Conservation (phyloP, 2,113 vertebrate genomes). For the Perca schrenkii region DNA sequence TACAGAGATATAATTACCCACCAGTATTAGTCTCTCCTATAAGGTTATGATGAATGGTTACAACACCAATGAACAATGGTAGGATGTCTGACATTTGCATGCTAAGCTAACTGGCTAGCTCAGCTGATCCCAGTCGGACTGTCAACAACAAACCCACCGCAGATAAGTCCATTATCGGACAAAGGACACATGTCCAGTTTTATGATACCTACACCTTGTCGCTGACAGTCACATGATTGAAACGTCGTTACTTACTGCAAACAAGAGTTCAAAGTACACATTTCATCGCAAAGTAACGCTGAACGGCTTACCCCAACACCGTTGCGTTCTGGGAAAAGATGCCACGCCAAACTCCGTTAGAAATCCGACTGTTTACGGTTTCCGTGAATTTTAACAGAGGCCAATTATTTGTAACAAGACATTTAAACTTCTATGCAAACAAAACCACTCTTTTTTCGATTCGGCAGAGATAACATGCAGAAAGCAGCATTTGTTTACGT, state of each 20-base stretch:
- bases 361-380: background rate
- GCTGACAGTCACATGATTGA: background rate
- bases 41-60: background rate
- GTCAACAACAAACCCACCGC: slow-evolving; percentile 42
- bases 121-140: slow-evolving; percentile 52
- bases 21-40: background rate
- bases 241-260: background rate
- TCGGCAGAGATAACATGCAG: background rate
- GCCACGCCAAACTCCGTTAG: background rate
- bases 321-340: background rate
- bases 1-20: background rate
- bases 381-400: background rate
- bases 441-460: accelerated
- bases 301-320: accelerated
- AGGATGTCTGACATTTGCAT: slow-evolving; percentile 18
- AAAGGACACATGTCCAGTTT: background rate
- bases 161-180: slow-evolving; percentile 62
- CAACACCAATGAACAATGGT: background rate
- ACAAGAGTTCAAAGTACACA: background rate
- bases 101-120: slow-evolving; percentile 47
- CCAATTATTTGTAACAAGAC: accelerated
- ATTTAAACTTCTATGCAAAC: accelerated
- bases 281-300: background rate
- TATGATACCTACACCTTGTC: background rate
- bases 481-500: background rate